A percentile compares a stretch with the other conserved stretches of the same genome.
These are phyloP conservation scores for Megaceryle alcyon DNA, from an alignment of 2,797 vertebrate genomes.

Conservation along the genomic window DNA sequence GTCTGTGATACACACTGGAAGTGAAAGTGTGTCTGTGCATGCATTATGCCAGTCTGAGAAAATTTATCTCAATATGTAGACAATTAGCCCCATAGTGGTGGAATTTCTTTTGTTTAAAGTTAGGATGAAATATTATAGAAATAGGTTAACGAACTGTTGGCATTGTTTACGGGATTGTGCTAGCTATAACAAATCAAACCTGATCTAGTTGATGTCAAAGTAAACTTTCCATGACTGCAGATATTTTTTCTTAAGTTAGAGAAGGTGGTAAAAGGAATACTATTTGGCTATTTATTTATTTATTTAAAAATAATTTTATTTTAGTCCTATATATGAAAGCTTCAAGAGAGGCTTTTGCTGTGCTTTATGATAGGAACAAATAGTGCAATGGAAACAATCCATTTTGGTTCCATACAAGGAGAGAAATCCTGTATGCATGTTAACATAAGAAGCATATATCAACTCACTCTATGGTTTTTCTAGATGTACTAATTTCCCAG, in stretches of 20 bases:
- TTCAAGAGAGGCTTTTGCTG: not conserved
- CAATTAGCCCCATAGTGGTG: not conserved
- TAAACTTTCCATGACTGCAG: not conserved
- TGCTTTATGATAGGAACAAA: not conserved
- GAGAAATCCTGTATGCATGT: not conserved
- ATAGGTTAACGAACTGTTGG: not conserved
- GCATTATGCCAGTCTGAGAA: not conserved
- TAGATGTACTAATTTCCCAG: constrained; percentile 15
- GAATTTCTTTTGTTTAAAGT: not conserved
- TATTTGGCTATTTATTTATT: not conserved
- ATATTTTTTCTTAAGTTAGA: not conserved
- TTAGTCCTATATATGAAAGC: not conserved
- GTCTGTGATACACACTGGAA: not conserved
- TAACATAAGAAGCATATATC: not conserved
- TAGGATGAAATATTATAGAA: not conserved
- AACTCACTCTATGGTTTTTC: not conserved
- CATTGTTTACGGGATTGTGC: not conserved
- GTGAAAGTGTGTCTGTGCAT: not conserved
- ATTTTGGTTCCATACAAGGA: not conserved
- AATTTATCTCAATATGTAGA: not conserved
- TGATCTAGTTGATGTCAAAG: not conserved
- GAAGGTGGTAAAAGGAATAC: not conserved
- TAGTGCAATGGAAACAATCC: not conserved
- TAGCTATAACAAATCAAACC: not conserved
- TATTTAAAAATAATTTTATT: not conserved